These are phyloP conservation scores for Toxotes lorentzi DNA, from an alignment of 2,797 vertebrate species.

Conservation along the genomic window DNA sequence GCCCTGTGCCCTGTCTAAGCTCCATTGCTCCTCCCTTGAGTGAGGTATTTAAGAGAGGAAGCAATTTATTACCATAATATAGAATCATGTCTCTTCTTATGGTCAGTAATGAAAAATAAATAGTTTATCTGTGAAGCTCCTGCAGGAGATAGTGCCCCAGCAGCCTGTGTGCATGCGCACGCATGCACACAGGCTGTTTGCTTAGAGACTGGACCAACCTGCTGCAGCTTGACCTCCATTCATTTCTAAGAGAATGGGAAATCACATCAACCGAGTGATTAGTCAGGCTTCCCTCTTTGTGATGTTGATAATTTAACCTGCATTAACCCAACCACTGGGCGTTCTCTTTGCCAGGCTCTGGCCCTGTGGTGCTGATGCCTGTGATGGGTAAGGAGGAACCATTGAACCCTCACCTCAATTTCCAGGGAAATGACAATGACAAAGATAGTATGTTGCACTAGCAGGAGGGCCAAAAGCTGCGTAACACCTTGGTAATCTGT, in stretches of 20 bases:
- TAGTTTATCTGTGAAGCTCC: constrained; percentile 53
- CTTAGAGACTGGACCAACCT: constrained; percentile 32
- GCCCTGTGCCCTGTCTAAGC: constrained; percentile 25
- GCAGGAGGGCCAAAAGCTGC: constrained; percentile 33
- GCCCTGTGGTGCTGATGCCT: constrained; percentile 32
- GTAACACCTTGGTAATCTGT: constrained; percentile 55
- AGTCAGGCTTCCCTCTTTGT: constrained; percentile 51
- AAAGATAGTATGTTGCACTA: constrained; percentile 59
- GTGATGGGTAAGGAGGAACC: constrained; percentile 51
- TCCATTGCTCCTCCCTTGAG: constrained; percentile 35
- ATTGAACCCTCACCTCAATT: constrained; percentile 79
- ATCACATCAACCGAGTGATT: constrained; percentile 48
- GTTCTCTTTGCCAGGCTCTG: constrained; percentile 7
- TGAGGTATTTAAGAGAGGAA: constrained; percentile 66
- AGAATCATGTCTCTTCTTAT: constrained; percentile 71
- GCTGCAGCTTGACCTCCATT: constrained; percentile 52
- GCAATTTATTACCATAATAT: constrained; percentile 77
- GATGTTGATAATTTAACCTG: constrained; percentile 67
- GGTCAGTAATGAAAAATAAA: constrained; percentile 77
- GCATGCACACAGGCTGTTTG: constrained; percentile 16
- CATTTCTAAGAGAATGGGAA: constrained; percentile 55
- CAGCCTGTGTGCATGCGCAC: constrained; percentile 17
- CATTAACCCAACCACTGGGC: constrained; percentile 60
- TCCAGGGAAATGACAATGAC: constrained; percentile 72
- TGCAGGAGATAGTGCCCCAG: constrained; percentile 33